Conservation (phyloP, 2,797 vertebrate genomes). For the Microcaecilia unicolor region DNA sequence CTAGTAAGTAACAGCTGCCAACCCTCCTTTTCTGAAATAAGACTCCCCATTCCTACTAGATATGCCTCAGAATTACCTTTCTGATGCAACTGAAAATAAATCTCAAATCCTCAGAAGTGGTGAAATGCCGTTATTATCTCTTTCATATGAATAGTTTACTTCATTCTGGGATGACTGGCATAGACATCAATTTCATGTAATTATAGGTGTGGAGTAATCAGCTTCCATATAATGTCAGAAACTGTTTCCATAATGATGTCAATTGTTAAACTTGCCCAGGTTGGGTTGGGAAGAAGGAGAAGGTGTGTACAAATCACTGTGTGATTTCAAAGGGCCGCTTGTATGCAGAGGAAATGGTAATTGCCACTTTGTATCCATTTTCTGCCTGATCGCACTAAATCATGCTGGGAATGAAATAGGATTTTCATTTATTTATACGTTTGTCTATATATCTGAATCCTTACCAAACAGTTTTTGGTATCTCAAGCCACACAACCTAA, state of each 20-base stretch:
- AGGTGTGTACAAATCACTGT: no score
- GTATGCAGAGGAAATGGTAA: not conserved
- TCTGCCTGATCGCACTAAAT: no score
- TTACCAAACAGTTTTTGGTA: no score
- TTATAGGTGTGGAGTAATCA: constrained; percentile 21
- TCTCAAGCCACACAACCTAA: no score
- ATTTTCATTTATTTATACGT: no score
- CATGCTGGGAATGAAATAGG: no score
- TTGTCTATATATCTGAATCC: no score
- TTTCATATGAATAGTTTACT: constrained; percentile 20
- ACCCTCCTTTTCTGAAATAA: constrained; percentile 10
- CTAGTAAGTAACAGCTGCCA: not conserved
- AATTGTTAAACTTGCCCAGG: constrained; percentile 1
- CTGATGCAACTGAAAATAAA: no score
- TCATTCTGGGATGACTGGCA: constrained; percentile 24
- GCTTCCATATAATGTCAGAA: constrained; percentile 18
- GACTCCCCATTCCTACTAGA: not conserved
- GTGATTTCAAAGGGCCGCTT: not conserved
- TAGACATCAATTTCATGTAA: constrained; percentile 21
- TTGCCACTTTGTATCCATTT: not conserved
- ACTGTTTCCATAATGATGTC: constrained; percentile 2
- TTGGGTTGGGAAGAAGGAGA: constrained; percentile 2
- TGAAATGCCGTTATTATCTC: constrained; percentile 5
- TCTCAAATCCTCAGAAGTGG: constrained; percentile 12
- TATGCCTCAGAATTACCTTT: no score